Conservation (phyloP, 2,113 vertebrate species). For the Embiotoca jacksoni region DNA sequence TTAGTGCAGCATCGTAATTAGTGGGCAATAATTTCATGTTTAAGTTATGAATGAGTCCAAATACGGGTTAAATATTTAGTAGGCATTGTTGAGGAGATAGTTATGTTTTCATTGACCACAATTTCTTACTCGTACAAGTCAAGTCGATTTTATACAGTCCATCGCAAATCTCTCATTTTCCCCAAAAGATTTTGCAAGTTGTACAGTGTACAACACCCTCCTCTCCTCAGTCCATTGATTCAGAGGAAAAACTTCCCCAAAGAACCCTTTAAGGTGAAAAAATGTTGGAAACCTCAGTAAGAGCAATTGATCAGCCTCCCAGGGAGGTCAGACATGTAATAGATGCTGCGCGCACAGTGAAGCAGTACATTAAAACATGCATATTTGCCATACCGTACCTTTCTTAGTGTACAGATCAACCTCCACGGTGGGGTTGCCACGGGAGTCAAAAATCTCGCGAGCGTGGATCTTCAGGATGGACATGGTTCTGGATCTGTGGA, state of each 20-base stretch:
- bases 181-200: background rate
- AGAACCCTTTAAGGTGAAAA: background rate
- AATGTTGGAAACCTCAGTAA: background rate
- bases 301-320: background rate
- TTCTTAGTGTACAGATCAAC: constrained; percentile 94
- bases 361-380: background rate
- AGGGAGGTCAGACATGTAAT: background rate
- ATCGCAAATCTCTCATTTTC: no score
- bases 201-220: background rate
- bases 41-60: background rate
- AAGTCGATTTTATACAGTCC: no score
- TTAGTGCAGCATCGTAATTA: background rate
- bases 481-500: constrained; percentile 88
- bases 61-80: background rate
- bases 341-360: background rate
- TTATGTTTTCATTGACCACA: no score
- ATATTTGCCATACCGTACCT: constrained; percentile 82
- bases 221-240: background rate
- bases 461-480: constrained; percentile 92
- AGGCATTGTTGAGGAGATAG: no score
- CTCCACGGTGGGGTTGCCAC: constrained; percentile 98
- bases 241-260: no score
- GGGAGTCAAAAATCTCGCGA: constrained; percentile 97
- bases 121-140: no score
- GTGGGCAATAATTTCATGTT: background rate